These are phyloP conservation scores for Luscinia luscinia DNA, from an alignment of 2,797 vertebrate species.

Conservation along the genomic window DNA sequence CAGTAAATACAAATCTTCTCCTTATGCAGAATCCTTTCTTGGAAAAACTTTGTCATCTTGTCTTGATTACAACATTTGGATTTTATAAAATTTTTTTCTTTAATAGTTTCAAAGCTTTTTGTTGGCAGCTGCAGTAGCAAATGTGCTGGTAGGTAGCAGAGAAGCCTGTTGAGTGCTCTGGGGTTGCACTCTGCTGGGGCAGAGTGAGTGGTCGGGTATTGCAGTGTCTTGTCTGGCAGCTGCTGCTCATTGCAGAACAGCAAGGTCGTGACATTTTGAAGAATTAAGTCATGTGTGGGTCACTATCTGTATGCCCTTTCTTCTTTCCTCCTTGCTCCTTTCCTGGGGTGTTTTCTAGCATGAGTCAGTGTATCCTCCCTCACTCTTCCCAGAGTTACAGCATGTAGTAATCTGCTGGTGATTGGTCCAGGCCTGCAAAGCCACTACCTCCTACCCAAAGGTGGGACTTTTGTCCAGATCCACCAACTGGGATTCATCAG, in stretches of 20 bases:
- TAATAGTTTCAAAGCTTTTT: neutral
- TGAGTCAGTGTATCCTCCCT: neutral
- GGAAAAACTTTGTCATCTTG: neutral
- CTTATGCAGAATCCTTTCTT: neutral
- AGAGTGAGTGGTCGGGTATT: rapidly evolving
- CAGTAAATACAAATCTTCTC: neutral
- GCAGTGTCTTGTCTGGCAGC: neutral
- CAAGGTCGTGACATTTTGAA: neutral
- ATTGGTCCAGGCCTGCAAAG: neutral
- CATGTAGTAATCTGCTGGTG: neutral
- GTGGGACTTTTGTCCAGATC: neutral
- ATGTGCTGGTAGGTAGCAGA: neutral
- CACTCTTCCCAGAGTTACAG: neutral
- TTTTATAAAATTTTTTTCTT: neutral
- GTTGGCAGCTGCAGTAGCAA: neutral
- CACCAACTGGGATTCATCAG: neutral
- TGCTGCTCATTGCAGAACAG: neutral
- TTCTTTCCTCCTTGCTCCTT: neutral
- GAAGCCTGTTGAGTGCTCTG: rapidly evolving
- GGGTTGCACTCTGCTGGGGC: neutral
- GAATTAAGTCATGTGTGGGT: neutral
- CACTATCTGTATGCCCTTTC: neutral
- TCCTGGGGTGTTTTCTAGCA: neutral
- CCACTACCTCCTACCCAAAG: neutral
- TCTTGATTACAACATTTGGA: neutral